Evolutionary conservation across 1,140 invertebrate genomes (phyloP), one percentile per base, ranked within the genome.

Genomic region (Cherax destructor): DNA sequence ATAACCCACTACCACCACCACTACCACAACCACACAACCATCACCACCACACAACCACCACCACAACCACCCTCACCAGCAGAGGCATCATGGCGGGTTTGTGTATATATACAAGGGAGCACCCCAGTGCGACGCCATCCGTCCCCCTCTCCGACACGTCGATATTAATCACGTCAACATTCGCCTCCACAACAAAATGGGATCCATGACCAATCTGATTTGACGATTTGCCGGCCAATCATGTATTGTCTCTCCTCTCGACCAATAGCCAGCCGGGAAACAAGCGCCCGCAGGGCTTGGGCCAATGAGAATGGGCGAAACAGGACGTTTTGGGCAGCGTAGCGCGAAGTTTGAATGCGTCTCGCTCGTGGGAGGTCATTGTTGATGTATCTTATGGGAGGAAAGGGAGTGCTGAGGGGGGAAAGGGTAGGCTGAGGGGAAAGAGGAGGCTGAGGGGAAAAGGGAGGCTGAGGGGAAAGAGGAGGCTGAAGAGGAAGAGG

Each of bases 151-250:
- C 41, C 69, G 10, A 89, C 79, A 76, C 87, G 69, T 81, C 61
- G 52, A 81, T 61, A 81, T 83, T 81, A 81, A 83, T 89, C 61
- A 89, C 87, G 18, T 89, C 79, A 4, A 21, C 59, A 56, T 16
- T 83, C 87, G 87, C 76, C 72, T 47, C 41, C 24, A 69, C 86
- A 81, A 88, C 77, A 81, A 88, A 88, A 88, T 80, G 77, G 86
- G 56, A n/a, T 11, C 86, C 77, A 77, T 88, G 86, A 81, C 86
- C 76, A 88, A 88, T 88, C 86, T 41, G 86, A 88, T 80, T 80
- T 80, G 77, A 69, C 77, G 77, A 88, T 79, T 88, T 81, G 77
- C 78, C 77, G 59, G 10, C 86, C 86, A 88, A 81, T 88, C 86
- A 30, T 69, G 74, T 59, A 78, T 87, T 76, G 84, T 65, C 30